Percentiles rank a stretch among this genome's conserved stretches.
Evolutionary conservation across 2,888 invertebrate genomes (phyloP).

Genomic region (Hyposoter dolosus): DNA sequence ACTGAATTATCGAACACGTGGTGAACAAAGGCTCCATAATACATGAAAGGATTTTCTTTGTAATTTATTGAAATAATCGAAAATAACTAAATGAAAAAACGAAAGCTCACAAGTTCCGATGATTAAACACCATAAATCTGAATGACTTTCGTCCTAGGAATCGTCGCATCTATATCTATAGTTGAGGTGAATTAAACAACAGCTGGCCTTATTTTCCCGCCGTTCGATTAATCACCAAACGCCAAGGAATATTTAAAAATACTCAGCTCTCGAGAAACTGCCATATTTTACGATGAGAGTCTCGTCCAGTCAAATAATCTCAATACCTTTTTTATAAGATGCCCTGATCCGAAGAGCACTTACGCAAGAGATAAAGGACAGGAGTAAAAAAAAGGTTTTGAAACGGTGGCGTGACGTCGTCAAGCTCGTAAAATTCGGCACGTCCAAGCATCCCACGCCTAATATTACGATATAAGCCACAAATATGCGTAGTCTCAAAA

Average conservation of each 20-base stretch:
- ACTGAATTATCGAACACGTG: background rate
- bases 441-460: background rate
- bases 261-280: background rate
- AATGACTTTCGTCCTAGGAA: background rate
- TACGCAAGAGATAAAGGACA: slow-evolving; percentile 16
- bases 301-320: slow-evolving; percentile 16
- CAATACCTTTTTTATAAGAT: slow-evolving; percentile 15
- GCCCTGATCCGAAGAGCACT: slow-evolving; percentile 19
- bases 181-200: background rate
- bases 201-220: background rate
- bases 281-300: background rate
- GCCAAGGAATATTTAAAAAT: background rate
- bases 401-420: slow-evolving; percentile 7
- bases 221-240: background rate
- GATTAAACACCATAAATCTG: background rate
- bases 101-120: background rate
- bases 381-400: slow-evolving; percentile 26
- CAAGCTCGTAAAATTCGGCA: slow-evolving; percentile 34
- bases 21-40: background rate
- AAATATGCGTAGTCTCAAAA: background rate
- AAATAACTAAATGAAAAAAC: background rate
- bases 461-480: background rate
- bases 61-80: background rate
- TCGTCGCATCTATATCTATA: background rate
- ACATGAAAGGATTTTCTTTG: background rate